Evolutionary conservation across 2,113 vertebrate genomes (phyloP).

Genomic region (Phaethornis superciliosus): DNA sequence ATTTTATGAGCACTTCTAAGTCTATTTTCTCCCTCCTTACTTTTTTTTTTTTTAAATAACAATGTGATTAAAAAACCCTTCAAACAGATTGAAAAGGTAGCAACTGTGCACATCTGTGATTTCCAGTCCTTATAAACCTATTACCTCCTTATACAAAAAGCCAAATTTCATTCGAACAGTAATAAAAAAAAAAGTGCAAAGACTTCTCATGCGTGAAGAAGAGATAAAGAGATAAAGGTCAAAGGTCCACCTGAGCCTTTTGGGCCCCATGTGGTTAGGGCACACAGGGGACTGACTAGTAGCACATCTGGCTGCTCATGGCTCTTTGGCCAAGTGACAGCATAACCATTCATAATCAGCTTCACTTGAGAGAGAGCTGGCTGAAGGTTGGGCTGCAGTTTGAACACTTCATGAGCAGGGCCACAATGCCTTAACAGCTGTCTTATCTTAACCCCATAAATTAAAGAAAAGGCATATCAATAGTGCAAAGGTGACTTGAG

Average conservation of each 20-base stretch:
- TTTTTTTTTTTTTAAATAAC: background rate
- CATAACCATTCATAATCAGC: background rate
- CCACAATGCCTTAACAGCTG: background rate
- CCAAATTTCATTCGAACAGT: background rate
- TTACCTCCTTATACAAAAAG: background rate
- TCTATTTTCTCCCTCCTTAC: background rate
- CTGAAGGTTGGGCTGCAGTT: background rate
- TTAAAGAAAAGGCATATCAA: background rate
- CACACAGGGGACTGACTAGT: background rate
- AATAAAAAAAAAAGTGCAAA: background rate
- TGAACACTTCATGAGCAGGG: background rate
- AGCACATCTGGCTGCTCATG: background rate
- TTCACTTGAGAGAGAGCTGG: background rate
- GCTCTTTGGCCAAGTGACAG: background rate
- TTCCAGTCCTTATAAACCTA: background rate
- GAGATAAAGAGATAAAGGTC: constrained; percentile 31
- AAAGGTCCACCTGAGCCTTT: constrained; percentile 22
- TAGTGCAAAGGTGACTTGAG: background rate
- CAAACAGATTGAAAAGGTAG: background rate
- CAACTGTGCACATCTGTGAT: background rate
- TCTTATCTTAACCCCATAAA: background rate
- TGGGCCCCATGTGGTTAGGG: background rate
- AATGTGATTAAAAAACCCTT: background rate
- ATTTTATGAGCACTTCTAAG: constrained; percentile 52
- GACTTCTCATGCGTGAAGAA: background rate